Conservation (phyloP, 2,888 invertebrate genomes). For the Parnassius apollo region DNA sequence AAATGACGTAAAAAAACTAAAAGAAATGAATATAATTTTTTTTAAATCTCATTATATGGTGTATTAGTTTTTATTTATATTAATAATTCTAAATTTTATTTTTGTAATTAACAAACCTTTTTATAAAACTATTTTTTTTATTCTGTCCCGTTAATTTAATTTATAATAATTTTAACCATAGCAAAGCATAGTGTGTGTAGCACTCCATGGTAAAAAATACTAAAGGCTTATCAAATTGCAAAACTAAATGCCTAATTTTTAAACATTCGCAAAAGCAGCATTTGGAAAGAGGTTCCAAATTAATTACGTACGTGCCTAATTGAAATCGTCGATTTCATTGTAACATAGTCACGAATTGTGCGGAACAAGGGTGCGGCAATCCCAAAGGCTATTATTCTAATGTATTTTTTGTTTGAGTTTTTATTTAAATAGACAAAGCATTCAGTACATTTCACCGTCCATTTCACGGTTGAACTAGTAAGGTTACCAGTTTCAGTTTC, state of each 20-base stretch:
- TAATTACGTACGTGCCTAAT: slow-evolving; percentile 37
- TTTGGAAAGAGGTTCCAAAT: slow-evolving; percentile 13
- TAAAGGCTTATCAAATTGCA: slow-evolving; percentile 2
- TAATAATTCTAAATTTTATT: too few species aligned
- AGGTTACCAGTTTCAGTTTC: not conserved
- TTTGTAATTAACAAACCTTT: too few species aligned
- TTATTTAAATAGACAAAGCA: slow-evolving; percentile 13
- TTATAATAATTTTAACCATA: too few species aligned
- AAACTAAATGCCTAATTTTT: slow-evolving; percentile 9
- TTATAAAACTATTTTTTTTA: too few species aligned
- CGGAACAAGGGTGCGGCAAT: slow-evolving; percentile 41
- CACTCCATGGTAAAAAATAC: not conserved
- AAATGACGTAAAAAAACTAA: too few species aligned
- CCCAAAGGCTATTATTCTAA: slow-evolving; percentile 53
- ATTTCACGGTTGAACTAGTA: slow-evolving; percentile 4
- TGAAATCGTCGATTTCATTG: slow-evolving; percentile 44
- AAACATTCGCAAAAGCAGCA: slow-evolving; percentile 10
- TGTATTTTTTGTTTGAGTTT: slow-evolving; percentile 47
- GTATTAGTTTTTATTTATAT: too few species aligned
- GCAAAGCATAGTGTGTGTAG: too few species aligned
- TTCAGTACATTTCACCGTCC: slow-evolving; percentile 1
- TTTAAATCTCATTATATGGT: too few species aligned
- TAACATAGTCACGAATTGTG: slow-evolving; percentile 45
- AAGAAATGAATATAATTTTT: too few species aligned
- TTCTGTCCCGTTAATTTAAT: too few species aligned